Conservation (phyloP, 2,797 vertebrate species). For the Phrynocephalus vlangalii region DNA sequence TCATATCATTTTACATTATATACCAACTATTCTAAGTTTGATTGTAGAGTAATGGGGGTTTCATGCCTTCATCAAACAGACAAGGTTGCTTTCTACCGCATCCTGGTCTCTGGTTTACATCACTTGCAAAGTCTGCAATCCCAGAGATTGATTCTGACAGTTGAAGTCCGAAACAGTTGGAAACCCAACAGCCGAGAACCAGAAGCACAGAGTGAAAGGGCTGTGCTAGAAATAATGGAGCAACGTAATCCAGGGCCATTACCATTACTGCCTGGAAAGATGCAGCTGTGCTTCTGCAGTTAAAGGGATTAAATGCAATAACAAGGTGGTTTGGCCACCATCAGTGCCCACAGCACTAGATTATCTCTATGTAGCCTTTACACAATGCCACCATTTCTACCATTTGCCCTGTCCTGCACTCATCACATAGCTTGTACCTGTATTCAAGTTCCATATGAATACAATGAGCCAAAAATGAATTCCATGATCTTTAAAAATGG, state of each 20-base stretch:
- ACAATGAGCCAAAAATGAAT: not conserved
- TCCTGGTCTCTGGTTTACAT: not conserved
- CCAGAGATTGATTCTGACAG: not conserved
- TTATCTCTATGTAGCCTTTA: not conserved
- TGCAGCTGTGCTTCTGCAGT: not conserved
- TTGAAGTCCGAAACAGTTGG: too few species aligned
- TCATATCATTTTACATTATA: not conserved
- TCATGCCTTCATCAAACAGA: not conserved
- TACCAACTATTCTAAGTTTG: not conserved
- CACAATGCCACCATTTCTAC: not conserved
- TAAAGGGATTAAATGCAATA: constrained; percentile 3
- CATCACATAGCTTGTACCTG: not conserved
- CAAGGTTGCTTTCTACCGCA: not conserved
- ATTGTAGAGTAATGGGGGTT: not conserved
- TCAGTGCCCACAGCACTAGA: not conserved
- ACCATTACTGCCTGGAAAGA: not conserved
- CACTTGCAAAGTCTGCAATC: constrained; percentile 3
- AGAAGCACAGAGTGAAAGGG: not conserved
- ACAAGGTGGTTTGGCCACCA: not conserved
- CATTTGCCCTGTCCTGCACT: not conserved
- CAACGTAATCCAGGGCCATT: not conserved
- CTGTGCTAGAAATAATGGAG: constrained; percentile 13
- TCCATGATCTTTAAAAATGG: not conserved
- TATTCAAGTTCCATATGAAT: not conserved
- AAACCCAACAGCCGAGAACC: too few species aligned